phyloP scores from a whole-genome alignment of 1,140 invertebrate species.

The Microplitis mediator region DNA sequence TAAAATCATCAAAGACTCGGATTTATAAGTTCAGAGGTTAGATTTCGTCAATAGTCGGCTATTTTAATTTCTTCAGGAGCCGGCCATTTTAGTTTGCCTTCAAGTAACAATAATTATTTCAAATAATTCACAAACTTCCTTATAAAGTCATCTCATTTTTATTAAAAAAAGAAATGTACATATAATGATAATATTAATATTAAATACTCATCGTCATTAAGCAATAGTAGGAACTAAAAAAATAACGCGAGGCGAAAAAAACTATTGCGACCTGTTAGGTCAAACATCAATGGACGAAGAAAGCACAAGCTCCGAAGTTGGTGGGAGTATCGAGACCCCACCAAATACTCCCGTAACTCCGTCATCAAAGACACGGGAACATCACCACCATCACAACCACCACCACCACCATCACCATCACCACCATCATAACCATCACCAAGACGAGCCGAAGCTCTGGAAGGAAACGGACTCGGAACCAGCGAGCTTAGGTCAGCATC shows the following conservation, averaged over 20 bases:
- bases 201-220: not conserved
- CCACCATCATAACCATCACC: slow-evolving; percentile 56
- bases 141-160: too few species aligned
- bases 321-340: slow-evolving; percentile 64
- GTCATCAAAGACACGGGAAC: slow-evolving; percentile 55
- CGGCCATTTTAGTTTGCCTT: too few species aligned
- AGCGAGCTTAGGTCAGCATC: slow-evolving; percentile 56
- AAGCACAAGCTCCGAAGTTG: slow-evolving; percentile 58
- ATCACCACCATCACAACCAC: slow-evolving; percentile 44
- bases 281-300: slow-evolving; percentile 63
- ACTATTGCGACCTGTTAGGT: slow-evolving; percentile 60
- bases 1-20: too few species aligned
- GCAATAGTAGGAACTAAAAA: slow-evolving; percentile 36
- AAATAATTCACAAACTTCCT: too few species aligned
- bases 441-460: slow-evolving; percentile 45
- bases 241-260: slow-evolving; percentile 42
- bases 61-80: too few species aligned
- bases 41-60: too few species aligned
- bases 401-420: slow-evolving; percentile 60
- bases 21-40: too few species aligned
- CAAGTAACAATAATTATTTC: too few species aligned
- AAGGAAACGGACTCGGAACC: slow-evolving; percentile 48
- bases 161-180: too few species aligned
- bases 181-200: not conserved
- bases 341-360: slow-evolving; percentile 64